Percentiles rank a stretch among this genome's conserved stretches.
These are phyloP conservation scores for Zoanthus sansibaricus DNA, from an alignment of 92 coral and sea anemone genomes.

Conservation along the genomic window DNA sequence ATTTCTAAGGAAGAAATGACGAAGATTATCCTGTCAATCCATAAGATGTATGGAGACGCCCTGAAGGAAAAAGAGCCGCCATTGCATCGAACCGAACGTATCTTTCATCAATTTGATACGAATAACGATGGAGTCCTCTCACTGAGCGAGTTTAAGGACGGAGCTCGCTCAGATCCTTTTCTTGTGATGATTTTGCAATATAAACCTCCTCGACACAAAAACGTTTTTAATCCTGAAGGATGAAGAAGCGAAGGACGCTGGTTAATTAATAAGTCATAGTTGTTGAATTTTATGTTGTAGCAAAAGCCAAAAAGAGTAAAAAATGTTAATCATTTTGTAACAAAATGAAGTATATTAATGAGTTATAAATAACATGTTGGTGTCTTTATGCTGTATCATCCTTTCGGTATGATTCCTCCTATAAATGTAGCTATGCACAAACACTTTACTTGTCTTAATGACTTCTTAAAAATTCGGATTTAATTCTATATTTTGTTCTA, in stretches of 20 bases:
- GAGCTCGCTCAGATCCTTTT: conserved; percentile 90
- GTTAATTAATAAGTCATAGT: no score
- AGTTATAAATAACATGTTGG: no score
- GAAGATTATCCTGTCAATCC: conserved; percentile 77
- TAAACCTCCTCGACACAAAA: conserved; percentile 57
- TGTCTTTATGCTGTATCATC: no score
- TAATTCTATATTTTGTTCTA: no score
- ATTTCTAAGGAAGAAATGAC: conserved; percentile 90
- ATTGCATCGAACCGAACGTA: conserved; percentile 80
- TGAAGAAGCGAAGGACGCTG: neutral
- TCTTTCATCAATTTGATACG: conserved; percentile 82
- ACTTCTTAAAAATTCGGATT: no score
- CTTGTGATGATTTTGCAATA: conserved; percentile 91
- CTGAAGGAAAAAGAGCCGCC: conserved; percentile 73
- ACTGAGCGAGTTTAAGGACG: conserved; percentile 85
- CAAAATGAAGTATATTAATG: no score
- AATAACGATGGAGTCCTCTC: conserved; percentile 87
- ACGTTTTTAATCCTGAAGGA: conserved; percentile 2
- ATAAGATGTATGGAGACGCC: conserved; percentile 76
- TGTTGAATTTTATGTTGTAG: no score
- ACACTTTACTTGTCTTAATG: no score
- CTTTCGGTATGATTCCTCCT: no score
- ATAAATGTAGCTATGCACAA: no score
- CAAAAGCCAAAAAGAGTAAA: no score
- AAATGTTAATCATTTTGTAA: no score